Percentiles rank a stretch among this genome's conserved stretches.
These are phyloP conservation scores for Tenthredo notha DNA, from an alignment of 2,888 invertebrate genomes.

Conservation along the genomic window DNA sequence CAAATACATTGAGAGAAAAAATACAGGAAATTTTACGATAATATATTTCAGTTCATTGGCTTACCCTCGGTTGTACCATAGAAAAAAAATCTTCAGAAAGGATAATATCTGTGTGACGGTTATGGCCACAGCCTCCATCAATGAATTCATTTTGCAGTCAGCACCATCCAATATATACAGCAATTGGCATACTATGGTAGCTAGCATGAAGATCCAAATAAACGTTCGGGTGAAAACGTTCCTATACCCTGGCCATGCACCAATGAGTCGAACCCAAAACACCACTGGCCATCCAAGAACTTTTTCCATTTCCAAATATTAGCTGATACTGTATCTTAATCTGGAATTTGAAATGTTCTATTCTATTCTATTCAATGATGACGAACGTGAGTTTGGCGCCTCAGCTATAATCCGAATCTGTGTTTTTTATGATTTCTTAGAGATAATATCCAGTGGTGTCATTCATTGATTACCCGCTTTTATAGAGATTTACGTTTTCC, in stretches of 20 bases:
- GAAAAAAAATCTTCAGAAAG: neutral
- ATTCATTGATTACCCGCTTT: too few species aligned
- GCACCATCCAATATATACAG: neutral
- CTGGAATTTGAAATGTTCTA: neutral
- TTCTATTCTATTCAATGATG: neutral
- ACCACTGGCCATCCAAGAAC: neutral
- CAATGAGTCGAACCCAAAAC: neutral
- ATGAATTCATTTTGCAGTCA: neutral
- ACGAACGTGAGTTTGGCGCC: neutral
- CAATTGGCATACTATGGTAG: neutral
- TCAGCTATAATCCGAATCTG: neutral
- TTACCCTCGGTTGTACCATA: conserved; percentile 16
- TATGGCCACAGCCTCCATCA: neutral
- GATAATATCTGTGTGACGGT: neutral
- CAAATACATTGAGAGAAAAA: too few species aligned
- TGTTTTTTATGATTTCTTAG: neutral
- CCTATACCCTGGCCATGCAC: neutral
- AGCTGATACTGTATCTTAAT: neutral
- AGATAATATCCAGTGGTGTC: neutral
- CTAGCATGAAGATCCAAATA: neutral
- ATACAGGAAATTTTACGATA: too few species aligned
- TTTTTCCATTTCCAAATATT: neutral
- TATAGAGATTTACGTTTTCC: too few species aligned
- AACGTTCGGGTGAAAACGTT: neutral
- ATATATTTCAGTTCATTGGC: neutral